Conservation (phyloP, 2,113 vertebrate genomes). For the Notechis scutatus region DNA sequence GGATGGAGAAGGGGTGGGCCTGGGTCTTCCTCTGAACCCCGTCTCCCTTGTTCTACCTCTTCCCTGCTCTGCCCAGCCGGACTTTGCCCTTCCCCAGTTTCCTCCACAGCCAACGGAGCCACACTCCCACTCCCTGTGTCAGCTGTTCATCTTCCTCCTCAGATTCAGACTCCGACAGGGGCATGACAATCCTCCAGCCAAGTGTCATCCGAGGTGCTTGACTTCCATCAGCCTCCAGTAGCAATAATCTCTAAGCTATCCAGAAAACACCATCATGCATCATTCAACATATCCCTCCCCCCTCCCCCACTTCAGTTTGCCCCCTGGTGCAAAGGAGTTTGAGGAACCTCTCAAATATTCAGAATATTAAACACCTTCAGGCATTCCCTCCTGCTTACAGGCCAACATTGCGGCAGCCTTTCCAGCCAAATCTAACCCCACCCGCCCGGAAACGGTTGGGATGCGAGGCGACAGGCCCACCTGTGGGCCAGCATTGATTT, state of each 20-base stretch:
- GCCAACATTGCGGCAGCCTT: not conserved
- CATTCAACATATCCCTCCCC: not conserved
- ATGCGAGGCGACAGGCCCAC: not conserved
- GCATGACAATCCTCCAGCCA: not conserved
- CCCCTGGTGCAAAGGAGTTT: not conserved
- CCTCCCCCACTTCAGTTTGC: not conserved
- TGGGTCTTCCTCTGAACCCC: too few relatives aligned
- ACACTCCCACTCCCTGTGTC: too few relatives aligned
- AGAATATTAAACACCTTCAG: not conserved
- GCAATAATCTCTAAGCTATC: not conserved
- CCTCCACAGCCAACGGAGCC: too few relatives aligned
- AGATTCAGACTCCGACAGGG: too few relatives aligned
- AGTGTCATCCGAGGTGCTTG: not conserved
- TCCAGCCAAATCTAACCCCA: accelerated
- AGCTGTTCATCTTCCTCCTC: too few relatives aligned
- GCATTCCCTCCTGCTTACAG: not conserved
- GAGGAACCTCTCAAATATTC: not conserved
- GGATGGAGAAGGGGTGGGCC: too few relatives aligned
- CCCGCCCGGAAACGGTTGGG: not conserved
- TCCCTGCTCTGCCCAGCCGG: too few relatives aligned
- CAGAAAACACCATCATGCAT: not conserved
- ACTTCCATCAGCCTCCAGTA: not conserved
- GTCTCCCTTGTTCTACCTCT: too few relatives aligned
- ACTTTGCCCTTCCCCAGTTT: too few relatives aligned
- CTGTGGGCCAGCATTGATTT: not conserved